phyloP scores from a whole-genome alignment of 30 jellyfish, hydroid and myxozoan genomes.

The Turritopsis rubra region DNA sequence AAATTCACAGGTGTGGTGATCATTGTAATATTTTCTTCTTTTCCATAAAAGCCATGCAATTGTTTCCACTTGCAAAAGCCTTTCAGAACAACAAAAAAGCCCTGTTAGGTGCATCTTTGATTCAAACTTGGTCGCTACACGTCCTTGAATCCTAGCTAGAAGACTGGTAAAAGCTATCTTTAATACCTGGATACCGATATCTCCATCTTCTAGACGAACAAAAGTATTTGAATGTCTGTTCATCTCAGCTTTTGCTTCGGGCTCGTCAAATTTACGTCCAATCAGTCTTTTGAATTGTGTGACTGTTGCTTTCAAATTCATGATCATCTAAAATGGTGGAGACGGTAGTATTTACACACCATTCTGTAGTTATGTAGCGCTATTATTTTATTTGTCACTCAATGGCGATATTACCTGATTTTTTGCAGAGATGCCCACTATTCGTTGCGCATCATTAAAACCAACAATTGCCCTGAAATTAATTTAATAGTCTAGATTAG shows the following conservation, averaged over 20 bases:
- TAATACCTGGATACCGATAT: constrained; percentile 77
- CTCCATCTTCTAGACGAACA: constrained; percentile 53
- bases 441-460: constrained; percentile 42
- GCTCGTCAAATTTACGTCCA: constrained; percentile 86
- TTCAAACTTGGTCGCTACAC: too few relatives aligned
- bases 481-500: neutral
- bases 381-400: neutral
- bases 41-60: too few relatives aligned
- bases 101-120: too few relatives aligned
- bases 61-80: too few relatives aligned
- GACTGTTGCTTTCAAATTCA: constrained; percentile 68
- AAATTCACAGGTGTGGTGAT: too few relatives aligned
- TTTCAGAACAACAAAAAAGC: too few relatives aligned
- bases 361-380: neutral
- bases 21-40: too few relatives aligned
- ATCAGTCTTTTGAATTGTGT: constrained; percentile 75
- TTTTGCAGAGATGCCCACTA: constrained; percentile 74
- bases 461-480: constrained; percentile 60
- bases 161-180: neutral
- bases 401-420: constrained; percentile 46
- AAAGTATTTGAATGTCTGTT: constrained; percentile 39
- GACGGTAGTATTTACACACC: too few relatives aligned
- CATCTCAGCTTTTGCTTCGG: constrained; percentile 64
- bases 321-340: constrained; percentile 41
- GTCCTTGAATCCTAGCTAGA: too few relatives aligned